Evolutionary conservation across 1,140 invertebrate species (phyloP).

Genomic region (Bombus cullumanus): DNA sequence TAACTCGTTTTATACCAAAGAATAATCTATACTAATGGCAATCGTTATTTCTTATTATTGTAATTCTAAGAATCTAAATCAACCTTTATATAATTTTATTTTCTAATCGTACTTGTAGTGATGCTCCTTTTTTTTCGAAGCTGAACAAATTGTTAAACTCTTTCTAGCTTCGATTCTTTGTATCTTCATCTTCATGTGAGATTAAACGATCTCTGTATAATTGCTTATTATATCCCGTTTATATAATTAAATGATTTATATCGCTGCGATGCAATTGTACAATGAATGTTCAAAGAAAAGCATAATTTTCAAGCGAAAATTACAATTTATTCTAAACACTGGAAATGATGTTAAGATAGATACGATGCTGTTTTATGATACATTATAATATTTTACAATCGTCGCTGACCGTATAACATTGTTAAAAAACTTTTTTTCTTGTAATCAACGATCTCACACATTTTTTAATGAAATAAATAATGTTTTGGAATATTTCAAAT

Average conservation of each 20-base stretch:
- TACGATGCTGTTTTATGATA: constrained; percentile 19
- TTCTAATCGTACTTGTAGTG: background rate
- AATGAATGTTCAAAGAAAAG: background rate
- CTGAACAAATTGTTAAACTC: background rate
- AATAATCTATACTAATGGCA: constrained; percentile 6
- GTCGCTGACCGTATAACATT: background rate
- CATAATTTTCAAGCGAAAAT: background rate
- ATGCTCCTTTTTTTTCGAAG: background rate
- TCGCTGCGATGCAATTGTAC: background rate
- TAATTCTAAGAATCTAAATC: constrained; percentile 8
- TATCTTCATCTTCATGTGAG: background rate
- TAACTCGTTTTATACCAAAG: constrained; percentile 32
- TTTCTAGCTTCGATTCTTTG: background rate
- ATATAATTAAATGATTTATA: background rate
- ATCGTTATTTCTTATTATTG: constrained; percentile 18
- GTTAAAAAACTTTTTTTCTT: background rate
- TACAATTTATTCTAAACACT: constrained; percentile 18
- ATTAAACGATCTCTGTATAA: background rate
- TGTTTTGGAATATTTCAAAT: background rate
- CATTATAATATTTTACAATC: constrained; percentile 5
- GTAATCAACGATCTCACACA: background rate
- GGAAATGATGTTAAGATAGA: background rate
- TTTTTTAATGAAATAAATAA: constrained; percentile 14
- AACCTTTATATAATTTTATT: constrained; percentile 36
- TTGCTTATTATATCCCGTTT: background rate